These are phyloP conservation scores for Xerus rutilus DNA, from an alignment of 2,797 vertebrate genomes.

Conservation along the genomic window DNA sequence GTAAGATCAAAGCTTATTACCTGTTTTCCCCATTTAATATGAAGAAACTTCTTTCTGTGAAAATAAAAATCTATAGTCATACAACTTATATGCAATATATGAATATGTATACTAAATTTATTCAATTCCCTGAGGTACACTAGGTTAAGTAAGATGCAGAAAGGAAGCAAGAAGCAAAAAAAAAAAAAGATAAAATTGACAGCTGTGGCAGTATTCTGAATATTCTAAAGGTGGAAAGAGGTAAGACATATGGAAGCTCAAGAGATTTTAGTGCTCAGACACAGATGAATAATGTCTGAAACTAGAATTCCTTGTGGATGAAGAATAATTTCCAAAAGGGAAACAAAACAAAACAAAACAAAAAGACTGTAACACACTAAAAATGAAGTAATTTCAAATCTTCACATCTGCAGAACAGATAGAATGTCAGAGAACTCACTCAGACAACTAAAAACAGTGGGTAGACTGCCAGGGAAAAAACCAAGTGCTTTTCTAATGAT, in stretches of 20 bases:
- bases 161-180: slow-evolving; percentile 53
- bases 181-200: slow-evolving; percentile 59
- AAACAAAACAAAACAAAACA: slow-evolving; percentile 5
- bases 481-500: slow-evolving; percentile 20
- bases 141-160: background rate
- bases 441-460: slow-evolving; percentile 59
- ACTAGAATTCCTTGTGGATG: slow-evolving; percentile 77
- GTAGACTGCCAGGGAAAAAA: slow-evolving; percentile 57
- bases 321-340: slow-evolving; percentile 76
- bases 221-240: slow-evolving; percentile 63
- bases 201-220: slow-evolving; percentile 46
- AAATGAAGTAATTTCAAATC: slow-evolving; percentile 76
- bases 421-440: slow-evolving; percentile 72
- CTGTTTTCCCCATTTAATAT: background rate
- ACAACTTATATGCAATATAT: slow-evolving; percentile 16
- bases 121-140: slow-evolving; percentile 47
- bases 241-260: slow-evolving; percentile 55
- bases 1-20: slow-evolving; percentile 36
- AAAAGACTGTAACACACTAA: slow-evolving; percentile 65
- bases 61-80: slow-evolving; percentile 49
- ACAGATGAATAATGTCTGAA: slow-evolving; percentile 79
- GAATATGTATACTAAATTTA: background rate
- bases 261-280: slow-evolving; percentile 71
- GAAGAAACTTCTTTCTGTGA: background rate
- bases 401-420: slow-evolving; percentile 77